A percentile compares a stretch with the other conserved stretches of the same genome.
Evolutionary conservation across 2,797 vertebrate species (phyloP).

Genomic region (Garrulus glandarius): DNA sequence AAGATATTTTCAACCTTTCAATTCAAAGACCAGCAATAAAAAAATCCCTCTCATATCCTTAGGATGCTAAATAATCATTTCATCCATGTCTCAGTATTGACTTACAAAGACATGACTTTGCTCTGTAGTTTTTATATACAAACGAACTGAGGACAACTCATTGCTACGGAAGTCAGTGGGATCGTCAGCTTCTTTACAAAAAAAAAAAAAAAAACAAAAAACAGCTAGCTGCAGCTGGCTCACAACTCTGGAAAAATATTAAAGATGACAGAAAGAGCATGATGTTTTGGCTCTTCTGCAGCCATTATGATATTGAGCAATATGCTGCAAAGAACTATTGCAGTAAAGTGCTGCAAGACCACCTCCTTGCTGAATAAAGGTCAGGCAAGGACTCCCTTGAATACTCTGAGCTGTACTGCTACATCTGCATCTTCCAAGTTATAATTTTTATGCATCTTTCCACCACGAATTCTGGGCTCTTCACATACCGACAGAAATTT

Average conservation of each 20-base stretch:
- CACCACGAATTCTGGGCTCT: background rate
- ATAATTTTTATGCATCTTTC: background rate
- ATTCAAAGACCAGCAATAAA: slow-evolving; percentile 71
- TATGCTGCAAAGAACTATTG: background rate
- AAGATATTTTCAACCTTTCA: slow-evolving; percentile 72
- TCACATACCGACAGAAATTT: background rate
- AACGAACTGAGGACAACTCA: slow-evolving; percentile 71
- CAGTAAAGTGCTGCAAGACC: slow-evolving; percentile 20
- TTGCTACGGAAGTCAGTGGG: slow-evolving; percentile 35
- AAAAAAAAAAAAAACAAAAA: background rate
- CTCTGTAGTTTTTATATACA: slow-evolving; percentile 71
- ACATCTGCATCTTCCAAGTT: background rate
- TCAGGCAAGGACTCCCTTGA: background rate
- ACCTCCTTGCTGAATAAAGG: slow-evolving; percentile 7
- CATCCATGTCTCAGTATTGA: slow-evolving; percentile 64
- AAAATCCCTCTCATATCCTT: slow-evolving; percentile 48
- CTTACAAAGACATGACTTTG: slow-evolving; percentile 77
- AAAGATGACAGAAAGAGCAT: background rate
- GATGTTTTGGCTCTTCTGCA: slow-evolving; percentile 25
- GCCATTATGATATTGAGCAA: slow-evolving; percentile 20
- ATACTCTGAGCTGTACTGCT: background rate
- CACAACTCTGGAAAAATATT: slow-evolving; percentile 35
- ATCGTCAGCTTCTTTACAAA: background rate
- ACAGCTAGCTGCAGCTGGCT: slow-evolving; percentile 7
- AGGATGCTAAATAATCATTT: slow-evolving; percentile 75